A percentile compares a stretch with the other conserved stretches of the same genome.
Evolutionary conservation across 2,797 vertebrate genomes (phyloP).

Genomic region (Gallinago solitaria): DNA sequence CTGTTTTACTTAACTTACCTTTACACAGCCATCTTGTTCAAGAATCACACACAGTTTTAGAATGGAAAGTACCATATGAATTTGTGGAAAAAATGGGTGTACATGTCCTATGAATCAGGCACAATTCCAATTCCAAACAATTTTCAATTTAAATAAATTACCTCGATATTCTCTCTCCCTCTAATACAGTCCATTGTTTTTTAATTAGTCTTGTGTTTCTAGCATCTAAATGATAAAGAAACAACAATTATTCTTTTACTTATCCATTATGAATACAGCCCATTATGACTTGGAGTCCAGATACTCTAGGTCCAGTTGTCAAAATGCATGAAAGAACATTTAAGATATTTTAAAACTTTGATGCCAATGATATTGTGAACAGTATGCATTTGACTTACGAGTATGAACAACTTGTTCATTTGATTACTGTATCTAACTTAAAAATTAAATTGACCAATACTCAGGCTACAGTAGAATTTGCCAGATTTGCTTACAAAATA

Average conservation of each 20-base stretch:
- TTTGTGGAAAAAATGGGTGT: neutral
- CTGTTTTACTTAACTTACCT: slow-evolving; percentile 15
- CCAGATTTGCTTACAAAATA: neutral
- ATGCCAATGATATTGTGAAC: neutral
- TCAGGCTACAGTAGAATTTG: neutral
- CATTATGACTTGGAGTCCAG: neutral
- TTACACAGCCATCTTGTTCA: neutral
- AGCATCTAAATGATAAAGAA: neutral
- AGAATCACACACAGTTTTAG: neutral
- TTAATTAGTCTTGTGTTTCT: neutral
- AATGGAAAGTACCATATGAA: neutral
- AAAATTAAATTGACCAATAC: neutral
- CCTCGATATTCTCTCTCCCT: neutral
- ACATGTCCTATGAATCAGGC: neutral
- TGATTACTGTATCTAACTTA: neutral
- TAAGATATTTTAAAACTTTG: neutral
- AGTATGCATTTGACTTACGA: neutral
- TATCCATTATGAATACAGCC: neutral
- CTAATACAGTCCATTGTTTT: neutral
- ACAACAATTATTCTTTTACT: neutral
- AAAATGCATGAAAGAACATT: slow-evolving; percentile 1
- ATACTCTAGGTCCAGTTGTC: neutral
- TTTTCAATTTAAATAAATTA: neutral
- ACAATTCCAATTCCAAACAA: neutral
- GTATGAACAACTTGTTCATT: neutral